These are phyloP conservation scores for Phyllotreta striolata DNA, from an alignment of 2,888 invertebrate species.

Conservation along the genomic window DNA sequence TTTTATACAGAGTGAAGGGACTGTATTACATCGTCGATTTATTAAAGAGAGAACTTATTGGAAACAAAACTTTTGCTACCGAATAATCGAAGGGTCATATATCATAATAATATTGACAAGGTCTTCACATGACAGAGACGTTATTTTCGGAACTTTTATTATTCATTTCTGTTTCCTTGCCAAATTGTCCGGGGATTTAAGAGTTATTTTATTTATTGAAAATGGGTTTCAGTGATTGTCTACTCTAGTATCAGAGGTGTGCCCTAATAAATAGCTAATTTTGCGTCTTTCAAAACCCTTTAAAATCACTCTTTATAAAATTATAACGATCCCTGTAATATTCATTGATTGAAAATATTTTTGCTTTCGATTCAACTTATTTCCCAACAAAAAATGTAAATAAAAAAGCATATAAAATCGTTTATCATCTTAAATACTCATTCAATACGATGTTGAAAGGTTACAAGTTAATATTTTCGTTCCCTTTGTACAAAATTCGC, in stretches of 20 bases:
- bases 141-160: constrained; percentile 23
- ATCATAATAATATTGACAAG: constrained; percentile 24
- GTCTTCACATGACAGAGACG: constrained; percentile 14
- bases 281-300: too few species aligned
- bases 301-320: background rate
- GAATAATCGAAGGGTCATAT: constrained; percentile 7
- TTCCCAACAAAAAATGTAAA: too few species aligned
- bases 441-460: background rate
- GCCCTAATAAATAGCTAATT: too few species aligned
- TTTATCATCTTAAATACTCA: background rate
- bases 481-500: background rate
- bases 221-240: background rate
- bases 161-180: constrained; percentile 24
- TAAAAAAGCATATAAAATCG: too few species aligned
- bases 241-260: background rate
- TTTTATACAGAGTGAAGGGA: too few species aligned
- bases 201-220: background rate
- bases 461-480: constrained; percentile 3
- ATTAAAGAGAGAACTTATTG: background rate
- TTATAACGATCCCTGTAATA: background rate
- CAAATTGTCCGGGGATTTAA: background rate
- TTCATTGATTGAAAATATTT: too few species aligned
- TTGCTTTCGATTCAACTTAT: too few species aligned
- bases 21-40: background rate
- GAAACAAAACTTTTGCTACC: background rate